Evolutionary conservation across 2,888 invertebrate species (phyloP), one percentile per base, ranked within the genome.

Genomic region (Drosophila pegasa): DNA sequence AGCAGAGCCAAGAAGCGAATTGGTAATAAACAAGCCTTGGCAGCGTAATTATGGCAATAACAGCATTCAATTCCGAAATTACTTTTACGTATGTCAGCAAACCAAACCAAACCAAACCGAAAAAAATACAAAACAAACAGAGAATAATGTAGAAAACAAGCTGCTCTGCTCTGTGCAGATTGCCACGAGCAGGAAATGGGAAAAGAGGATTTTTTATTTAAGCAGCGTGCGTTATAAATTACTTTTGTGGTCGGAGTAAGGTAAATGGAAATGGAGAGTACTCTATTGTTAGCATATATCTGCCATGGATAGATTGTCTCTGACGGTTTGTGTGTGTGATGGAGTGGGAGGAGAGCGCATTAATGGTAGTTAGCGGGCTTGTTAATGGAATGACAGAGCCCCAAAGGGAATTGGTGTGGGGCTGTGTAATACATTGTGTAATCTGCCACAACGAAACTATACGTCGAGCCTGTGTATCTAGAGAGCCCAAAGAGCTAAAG

Each of bases 21-120:
- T 45, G 57, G 48, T 57, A 54, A 69, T 69, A 70, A 69, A 62
- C 56, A 48, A 69, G 55, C 29, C 48, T 55, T 68, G 40, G 54
- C 33, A 50, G 50, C 38, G 57, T 66, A 65, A 66, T 66, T 66
- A 55, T 55, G 57, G 50, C 43, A 40, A 57, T 41, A 43, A 38
- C 29, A 51, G 29, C 27, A 69, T 41, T 43, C 56, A 54, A 48
- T 48, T 43, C 33, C 25, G 54, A 62, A 55, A 55, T 40, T 40
- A 48, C 68, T 31, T 35, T 35, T 50, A n/a, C 33, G 22, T 16
- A 35, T 12, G 37, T 27, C 47, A n/a, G 22, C 31, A 61, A 37
- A 43, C 9, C 12, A 41, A 29, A n/a, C n/a, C n/a, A n/a, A n/a
- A n/a, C n/a, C n/a, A n/a, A n/a, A n/a, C n/a, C n/a, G n/a, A 22